Percentiles rank a stretch among this genome's conserved stretches.
phyloP scores from a whole-genome alignment of 2,888 invertebrate genomes.

The Drosophila ezoana region DNA sequence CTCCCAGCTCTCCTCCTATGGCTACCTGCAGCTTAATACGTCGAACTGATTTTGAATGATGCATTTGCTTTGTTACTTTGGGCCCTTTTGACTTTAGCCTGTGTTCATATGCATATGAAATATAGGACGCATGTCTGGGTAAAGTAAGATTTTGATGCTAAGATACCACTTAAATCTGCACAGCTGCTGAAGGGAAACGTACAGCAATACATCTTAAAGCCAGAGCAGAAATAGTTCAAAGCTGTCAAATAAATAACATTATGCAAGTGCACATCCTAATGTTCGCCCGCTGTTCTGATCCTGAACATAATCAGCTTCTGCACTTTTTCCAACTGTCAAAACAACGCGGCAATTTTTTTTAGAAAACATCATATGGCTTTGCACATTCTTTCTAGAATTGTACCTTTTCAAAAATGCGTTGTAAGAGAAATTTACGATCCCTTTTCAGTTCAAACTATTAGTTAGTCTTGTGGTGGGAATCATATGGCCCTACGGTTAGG shows the following conservation, averaged over 20 bases:
- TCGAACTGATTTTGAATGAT: slow-evolving; percentile 71
- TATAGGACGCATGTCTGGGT: slow-evolving; percentile 55
- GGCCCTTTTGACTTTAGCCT: slow-evolving; percentile 48
- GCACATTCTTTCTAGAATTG: too few species aligned
- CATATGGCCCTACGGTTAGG: too few species aligned
- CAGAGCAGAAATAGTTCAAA: slow-evolving; percentile 32
- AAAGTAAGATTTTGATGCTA: slow-evolving; percentile 53
- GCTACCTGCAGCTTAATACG: slow-evolving; percentile 69
- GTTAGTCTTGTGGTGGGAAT: too few species aligned
- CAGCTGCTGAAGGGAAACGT: neutral
- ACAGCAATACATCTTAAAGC: neutral
- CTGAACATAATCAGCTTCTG: slow-evolving; percentile 23
- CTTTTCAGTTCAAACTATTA: too few species aligned
- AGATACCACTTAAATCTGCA: slow-evolving; percentile 12
- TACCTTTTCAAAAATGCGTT: too few species aligned
- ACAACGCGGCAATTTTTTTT: too few species aligned
- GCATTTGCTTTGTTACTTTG: slow-evolving; percentile 57
- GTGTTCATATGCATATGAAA: slow-evolving; percentile 51
- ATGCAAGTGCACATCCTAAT: neutral
- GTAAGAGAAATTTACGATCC: too few species aligned
- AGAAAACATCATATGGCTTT: too few species aligned
- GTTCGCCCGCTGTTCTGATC: neutral
- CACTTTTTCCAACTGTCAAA: too few species aligned
- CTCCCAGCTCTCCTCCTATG: neutral
- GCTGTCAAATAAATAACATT: slow-evolving; percentile 45